Base-by-base conservation (phyloP, 2,113 vertebrate genomes). In the Pseudopodoces humilis region DNA sequence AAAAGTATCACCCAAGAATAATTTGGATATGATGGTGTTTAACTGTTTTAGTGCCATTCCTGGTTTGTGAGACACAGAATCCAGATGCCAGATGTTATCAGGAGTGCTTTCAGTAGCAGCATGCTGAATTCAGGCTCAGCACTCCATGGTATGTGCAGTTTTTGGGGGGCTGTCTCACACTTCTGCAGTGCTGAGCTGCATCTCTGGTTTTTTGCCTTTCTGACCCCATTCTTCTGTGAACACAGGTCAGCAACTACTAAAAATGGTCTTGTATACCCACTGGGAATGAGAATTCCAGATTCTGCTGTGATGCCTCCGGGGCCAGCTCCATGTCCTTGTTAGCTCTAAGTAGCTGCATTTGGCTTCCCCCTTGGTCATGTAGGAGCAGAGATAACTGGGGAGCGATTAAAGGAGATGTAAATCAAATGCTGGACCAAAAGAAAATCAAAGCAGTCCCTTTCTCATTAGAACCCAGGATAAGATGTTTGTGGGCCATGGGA, bases 191-290 rank as follows among this genome's bases (percentile, higher is more conserved):
- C 63, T 83, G 30, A 63, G 49, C 81, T 88, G 12, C 2, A 0
- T 78, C 64, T 88, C 56, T 7, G 1, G 81, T 92, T 95, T 92
- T 72, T 39, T 91, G 83, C 74, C 65, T 86, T 94, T 65, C 75
- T 90, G 92, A 94, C 80, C 71, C 52, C 44, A 7, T 93, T 88
- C 50, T 70, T 88, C 59, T 50, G 79, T 43, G 62, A 63, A 55
- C 56, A 33, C 1, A 17, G 69, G 60, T 77, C 76, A 95, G 25
- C 39, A 86, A 35, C 62, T 81, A 35, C 86, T 88, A 80, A 90
- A 96, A 93, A 82, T 88, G 63, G 58, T 52, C 15, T 24, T 80
- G 19, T 74, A 17, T 55, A 41, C 31, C 68, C 77, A 59, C 14
- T 12, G 60, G 72, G 72, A 74, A 22, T 13, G 21, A 78, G 72